phyloP scores from a whole-genome alignment of 2,888 invertebrate species.

The Drosophila pseudotakahashii region DNA sequence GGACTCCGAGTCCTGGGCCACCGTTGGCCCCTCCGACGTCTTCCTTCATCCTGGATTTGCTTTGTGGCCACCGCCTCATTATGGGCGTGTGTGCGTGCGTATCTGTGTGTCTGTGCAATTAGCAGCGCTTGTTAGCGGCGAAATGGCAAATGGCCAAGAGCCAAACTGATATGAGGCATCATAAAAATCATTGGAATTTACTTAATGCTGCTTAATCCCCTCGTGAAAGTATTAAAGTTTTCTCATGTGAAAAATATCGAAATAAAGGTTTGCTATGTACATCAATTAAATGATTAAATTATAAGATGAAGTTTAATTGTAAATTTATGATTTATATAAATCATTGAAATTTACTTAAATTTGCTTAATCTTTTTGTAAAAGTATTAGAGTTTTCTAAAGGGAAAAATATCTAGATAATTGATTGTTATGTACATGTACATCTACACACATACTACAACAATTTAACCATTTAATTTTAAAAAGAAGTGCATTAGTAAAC shows the following conservation, averaged over 20 bases:
- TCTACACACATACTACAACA: no score
- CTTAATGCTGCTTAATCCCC: constrained; percentile 41
- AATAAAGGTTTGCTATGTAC: background rate
- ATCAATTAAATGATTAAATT: background rate
- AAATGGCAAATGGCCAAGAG: constrained; percentile 71
- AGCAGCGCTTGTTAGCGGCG: constrained; percentile 72
- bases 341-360: no score
- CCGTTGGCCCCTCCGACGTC: background rate
- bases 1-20: constrained; percentile 32
- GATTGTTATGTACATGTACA: no score
- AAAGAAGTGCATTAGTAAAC: no score
- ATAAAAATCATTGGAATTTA: constrained; percentile 69
- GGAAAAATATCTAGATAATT: no score
- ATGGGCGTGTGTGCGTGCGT: constrained; percentile 44
- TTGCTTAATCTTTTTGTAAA: no score
- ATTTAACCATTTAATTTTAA: no score
- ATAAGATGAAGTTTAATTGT: no score
- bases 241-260: background rate
- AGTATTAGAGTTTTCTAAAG: no score
- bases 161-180: constrained; percentile 75
- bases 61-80: constrained; percentile 78
- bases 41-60: constrained; percentile 55
- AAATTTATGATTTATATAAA: no score
- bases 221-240: background rate
- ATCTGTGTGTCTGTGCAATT: constrained; percentile 61